Conservation (phyloP, 2,113 vertebrate species). For the Bungarus multicinctus region DNA sequence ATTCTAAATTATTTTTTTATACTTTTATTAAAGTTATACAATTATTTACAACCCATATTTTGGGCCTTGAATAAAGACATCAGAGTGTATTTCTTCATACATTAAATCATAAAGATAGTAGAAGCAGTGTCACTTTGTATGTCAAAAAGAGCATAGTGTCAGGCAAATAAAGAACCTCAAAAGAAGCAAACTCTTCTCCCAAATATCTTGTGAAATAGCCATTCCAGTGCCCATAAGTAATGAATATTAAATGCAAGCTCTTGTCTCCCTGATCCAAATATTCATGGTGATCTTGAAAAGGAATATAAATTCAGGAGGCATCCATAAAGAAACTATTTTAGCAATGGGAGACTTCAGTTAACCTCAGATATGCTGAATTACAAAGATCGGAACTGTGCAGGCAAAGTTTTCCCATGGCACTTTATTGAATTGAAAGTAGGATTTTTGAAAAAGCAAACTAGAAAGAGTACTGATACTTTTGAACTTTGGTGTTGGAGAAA, state of each 20-base stretch:
- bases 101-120: not conserved
- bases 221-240: not conserved
- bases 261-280: not conserved
- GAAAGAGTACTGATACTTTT: not conserved
- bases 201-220: not conserved
- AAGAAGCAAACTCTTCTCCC: not conserved
- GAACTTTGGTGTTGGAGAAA: not conserved
- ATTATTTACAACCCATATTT: not conserved
- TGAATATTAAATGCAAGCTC: not conserved
- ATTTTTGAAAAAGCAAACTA: not conserved
- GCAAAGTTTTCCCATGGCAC: not conserved
- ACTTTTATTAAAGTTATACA: not conserved
- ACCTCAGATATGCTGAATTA: not conserved
- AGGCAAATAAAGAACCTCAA: not conserved
- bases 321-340: not conserved
- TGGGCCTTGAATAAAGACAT: not conserved
- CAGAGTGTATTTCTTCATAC: not conserved
- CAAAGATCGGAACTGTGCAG: not conserved
- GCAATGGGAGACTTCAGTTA: not conserved
- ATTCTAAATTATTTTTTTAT: not conserved
- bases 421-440: not conserved
- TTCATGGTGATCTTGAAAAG: not conserved
- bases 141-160: not conserved
- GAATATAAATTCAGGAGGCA: not conserved
- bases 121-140: not conserved